Evolutionary conservation across 2,113 vertebrate species (phyloP).

Genomic region (Pungitius pungitius): DNA sequence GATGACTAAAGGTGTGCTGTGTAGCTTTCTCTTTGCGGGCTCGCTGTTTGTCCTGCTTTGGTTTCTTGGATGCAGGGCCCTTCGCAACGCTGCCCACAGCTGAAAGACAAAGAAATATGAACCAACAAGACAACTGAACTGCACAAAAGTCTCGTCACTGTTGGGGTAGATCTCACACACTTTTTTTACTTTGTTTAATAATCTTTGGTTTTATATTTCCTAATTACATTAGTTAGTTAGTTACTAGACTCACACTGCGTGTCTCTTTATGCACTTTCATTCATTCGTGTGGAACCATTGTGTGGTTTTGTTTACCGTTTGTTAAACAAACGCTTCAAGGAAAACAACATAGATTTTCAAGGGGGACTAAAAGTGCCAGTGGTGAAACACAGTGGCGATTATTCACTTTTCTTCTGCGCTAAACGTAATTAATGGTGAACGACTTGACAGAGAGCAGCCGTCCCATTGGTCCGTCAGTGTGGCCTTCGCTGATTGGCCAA

Average conservation of each 20-base stretch:
- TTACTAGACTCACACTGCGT: no score
- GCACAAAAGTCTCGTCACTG: not conserved
- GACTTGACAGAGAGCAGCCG: not conserved
- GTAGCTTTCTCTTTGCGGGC: constrained; percentile 83
- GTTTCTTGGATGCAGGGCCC: constrained; percentile 78
- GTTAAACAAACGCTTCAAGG: not conserved
- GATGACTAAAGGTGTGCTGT: constrained; percentile 87
- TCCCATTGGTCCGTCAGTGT: no score
- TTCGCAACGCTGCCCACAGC: constrained; percentile 72
- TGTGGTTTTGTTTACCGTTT: not conserved
- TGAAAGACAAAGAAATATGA: constrained; percentile 20
- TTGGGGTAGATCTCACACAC: not conserved
- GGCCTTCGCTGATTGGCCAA: not conserved
- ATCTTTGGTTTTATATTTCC: no score
- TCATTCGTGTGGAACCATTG: not conserved
- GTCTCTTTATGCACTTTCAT: not conserved
- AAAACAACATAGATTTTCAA: not conserved
- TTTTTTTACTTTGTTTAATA: no score
- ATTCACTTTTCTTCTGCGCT: not conserved
- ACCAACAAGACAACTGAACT: not conserved
- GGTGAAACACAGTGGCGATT: no score
- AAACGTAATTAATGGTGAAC: not conserved
- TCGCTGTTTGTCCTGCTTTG: constrained; percentile 79
- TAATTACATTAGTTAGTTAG: no score
- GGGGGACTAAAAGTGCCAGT: not conserved